A percentile compares a stretch with the other conserved stretches of the same genome.
These are phyloP conservation scores for Darevskia mixta DNA, from an alignment of 2,797 vertebrate genomes.

Conservation along the genomic window DNA sequence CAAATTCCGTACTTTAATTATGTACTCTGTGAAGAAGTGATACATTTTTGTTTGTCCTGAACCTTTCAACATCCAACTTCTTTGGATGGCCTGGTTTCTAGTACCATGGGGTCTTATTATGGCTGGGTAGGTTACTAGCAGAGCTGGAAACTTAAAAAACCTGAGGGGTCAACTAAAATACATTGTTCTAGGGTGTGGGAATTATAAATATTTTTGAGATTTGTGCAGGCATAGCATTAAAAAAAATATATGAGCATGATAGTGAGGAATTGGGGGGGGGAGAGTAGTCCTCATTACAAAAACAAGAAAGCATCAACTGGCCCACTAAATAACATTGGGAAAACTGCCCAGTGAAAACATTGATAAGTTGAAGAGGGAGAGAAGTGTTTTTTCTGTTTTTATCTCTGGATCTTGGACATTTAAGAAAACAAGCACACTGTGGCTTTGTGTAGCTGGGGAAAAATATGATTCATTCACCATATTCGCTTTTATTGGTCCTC, in stretches of 20 bases:
- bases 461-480: conserved; percentile 35
- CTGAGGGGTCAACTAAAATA: neutral
- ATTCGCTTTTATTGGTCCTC: conserved; percentile 15
- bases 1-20: too few species aligned
- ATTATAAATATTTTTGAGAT: neutral
- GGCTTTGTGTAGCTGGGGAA: conserved; percentile 33
- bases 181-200: neutral
- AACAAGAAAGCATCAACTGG: neutral
- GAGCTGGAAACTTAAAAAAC: neutral
- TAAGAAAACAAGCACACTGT: conserved; percentile 56
- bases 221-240: neutral
- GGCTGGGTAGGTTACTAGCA: neutral
- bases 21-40: too few species aligned
- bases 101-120: neutral
- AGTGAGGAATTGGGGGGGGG: neutral
- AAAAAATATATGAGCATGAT: neutral
- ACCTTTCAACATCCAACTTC: too few species aligned
- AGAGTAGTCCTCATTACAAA: neutral
- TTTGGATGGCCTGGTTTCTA: too few species aligned
- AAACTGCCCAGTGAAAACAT: conserved; percentile 34
- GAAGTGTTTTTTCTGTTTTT: conserved; percentile 48
- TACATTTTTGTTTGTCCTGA: too few species aligned
- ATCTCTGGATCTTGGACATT: conserved; percentile 42
- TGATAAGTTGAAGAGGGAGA: conserved; percentile 33
- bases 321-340: conserved; percentile 39